Percentiles rank a stretch among this genome's conserved stretches.
Evolutionary conservation across 1,140 invertebrate genomes (phyloP).

Genomic region (Calliopsis andreniformis): DNA sequence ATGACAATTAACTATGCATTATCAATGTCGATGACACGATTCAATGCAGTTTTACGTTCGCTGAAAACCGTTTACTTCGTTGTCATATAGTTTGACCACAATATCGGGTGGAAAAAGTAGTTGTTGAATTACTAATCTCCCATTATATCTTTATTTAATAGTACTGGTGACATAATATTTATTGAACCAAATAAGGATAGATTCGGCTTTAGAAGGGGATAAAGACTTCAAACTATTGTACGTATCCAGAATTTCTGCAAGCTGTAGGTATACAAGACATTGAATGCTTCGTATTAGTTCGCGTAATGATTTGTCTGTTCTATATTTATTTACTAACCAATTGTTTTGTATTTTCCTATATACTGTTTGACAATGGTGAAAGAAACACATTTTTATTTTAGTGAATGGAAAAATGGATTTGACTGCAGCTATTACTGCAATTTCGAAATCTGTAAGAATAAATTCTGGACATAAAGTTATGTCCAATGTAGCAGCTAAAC

Average conservation of each 20-base stretch:
- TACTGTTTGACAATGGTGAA: background rate
- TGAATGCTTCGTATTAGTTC: too few species aligned
- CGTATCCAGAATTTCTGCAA: background rate
- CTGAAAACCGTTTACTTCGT: background rate
- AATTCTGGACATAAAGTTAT: too few species aligned
- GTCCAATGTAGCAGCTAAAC: background rate
- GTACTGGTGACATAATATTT: conserved; percentile 4
- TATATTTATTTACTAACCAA: background rate
- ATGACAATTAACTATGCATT: too few species aligned
- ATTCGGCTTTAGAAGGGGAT: too few species aligned
- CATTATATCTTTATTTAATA: background rate
- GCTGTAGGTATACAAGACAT: background rate
- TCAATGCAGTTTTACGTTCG: background rate
- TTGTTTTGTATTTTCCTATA: conserved; percentile 8
- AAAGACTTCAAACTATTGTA: background rate
- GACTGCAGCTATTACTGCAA: background rate
- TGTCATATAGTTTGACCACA: background rate
- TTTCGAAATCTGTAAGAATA: background rate
- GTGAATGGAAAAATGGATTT: background rate
- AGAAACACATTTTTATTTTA: background rate
- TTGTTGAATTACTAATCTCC: background rate
- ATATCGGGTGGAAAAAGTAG: background rate
- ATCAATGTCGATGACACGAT: background rate
- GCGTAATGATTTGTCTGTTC: too few species aligned
- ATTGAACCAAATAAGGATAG: background rate